A percentile compares a stretch with the other conserved stretches of the same genome.
phyloP scores from a whole-genome alignment of 1,140 invertebrate genomes.

The Anastrepha obliqua region DNA sequence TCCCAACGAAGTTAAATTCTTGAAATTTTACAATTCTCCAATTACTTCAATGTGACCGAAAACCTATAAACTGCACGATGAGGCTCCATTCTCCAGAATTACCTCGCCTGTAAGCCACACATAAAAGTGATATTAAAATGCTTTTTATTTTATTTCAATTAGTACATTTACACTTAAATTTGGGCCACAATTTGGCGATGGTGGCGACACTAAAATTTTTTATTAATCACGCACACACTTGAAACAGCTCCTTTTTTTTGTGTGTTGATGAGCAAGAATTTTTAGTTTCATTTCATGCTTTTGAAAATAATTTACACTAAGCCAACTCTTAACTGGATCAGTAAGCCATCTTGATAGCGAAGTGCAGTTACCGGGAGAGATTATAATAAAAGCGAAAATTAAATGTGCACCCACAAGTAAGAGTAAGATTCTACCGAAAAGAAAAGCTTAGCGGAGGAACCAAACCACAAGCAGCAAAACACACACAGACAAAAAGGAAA shows the following conservation, averaged over 20 bases:
- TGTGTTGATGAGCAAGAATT: neutral
- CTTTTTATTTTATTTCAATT: conserved; percentile 42
- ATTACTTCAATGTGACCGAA: neutral
- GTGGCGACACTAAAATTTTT: conserved; percentile 24
- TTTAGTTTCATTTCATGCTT: conserved; percentile 12
- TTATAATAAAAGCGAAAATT: conserved; percentile 49
- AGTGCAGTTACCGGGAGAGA: neutral
- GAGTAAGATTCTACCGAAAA: neutral
- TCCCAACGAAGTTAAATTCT: neutral
- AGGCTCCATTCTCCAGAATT: neutral
- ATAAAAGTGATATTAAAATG: conserved; percentile 7
- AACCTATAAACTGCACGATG: neutral
- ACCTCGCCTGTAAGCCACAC: neutral
- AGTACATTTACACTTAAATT: conserved; percentile 38
- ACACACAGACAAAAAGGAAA: no score
- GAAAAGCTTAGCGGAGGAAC: neutral
- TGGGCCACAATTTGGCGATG: conserved; percentile 11
- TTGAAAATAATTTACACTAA: conserved; percentile 29
- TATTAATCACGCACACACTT: neutral
- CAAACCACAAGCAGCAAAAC: no score
- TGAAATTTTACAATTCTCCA: neutral
- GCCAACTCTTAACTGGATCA: conserved; percentile 46
- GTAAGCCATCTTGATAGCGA: conserved; percentile 44
- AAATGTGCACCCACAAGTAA: neutral
- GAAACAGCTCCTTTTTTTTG: neutral